These are phyloP conservation scores for Toxostoma redivivum DNA, from an alignment of 2,113 vertebrate genomes.

Conservation along the genomic window DNA sequence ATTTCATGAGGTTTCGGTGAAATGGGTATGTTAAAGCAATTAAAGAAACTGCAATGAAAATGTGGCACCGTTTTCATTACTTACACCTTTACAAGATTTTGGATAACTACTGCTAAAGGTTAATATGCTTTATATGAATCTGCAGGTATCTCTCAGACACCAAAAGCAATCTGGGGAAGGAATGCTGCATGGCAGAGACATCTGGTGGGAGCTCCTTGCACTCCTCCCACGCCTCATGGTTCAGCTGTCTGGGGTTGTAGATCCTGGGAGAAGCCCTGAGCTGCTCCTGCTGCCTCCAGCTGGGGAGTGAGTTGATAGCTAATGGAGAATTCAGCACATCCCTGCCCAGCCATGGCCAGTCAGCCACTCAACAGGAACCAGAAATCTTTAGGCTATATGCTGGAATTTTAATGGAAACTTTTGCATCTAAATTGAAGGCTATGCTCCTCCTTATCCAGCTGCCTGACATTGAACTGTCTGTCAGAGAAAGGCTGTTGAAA, in stretches of 20 bases:
- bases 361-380: not conserved
- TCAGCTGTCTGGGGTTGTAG: rapidly evolving
- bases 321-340: not conserved
- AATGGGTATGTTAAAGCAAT: constrained; percentile 22
- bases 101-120: constrained; percentile 27
- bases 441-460: not conserved
- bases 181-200: constrained; percentile 41
- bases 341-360: not conserved
- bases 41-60: constrained; percentile 49
- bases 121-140: constrained; percentile 10
- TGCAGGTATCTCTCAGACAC: not conserved
- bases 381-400: not conserved
- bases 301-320: not conserved
- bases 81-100: constrained; percentile 28
- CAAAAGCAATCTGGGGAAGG: rapidly evolving
- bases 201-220: constrained; percentile 39
- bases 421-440: not conserved
- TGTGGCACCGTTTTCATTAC: not conserved
- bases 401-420: constrained; percentile 32
- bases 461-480: not conserved
- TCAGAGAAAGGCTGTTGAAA: not conserved
- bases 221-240: rapidly evolving
- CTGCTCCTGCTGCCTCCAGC: not conserved
- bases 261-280: rapidly evolving
- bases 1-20: constrained; percentile 5